A percentile compares a stretch with the other conserved stretches of the same genome.
These are phyloP conservation scores for Apodemia mormo DNA, from an alignment of 2,888 invertebrate species.

Conservation along the genomic window DNA sequence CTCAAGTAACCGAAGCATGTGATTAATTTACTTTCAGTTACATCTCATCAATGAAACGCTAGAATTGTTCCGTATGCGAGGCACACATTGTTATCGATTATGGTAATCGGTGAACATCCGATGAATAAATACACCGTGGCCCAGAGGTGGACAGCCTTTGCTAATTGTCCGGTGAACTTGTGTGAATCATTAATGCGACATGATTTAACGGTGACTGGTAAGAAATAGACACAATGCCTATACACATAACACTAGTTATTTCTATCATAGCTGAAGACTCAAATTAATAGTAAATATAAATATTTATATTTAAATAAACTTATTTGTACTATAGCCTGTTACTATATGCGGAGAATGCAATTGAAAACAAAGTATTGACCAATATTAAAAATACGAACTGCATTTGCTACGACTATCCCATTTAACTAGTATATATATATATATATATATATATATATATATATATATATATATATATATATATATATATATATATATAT, in stretches of 20 bases:
- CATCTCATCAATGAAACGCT: constrained; percentile 63
- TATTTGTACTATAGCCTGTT: no score
- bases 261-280: no score
- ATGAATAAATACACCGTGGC: constrained; percentile 76
- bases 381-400: no score
- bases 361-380: no score
- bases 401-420: no score
- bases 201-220: constrained; percentile 61
- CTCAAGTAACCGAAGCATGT: background rate
- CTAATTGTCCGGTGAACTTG: constrained; percentile 79
- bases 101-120: constrained; percentile 79
- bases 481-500: no score
- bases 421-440: no score
- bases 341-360: no score
- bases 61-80: constrained; percentile 71
- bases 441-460: no score
- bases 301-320: no score
- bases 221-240: constrained; percentile 44
- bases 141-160: constrained; percentile 80
- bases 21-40: constrained; percentile 41
- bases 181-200: constrained; percentile 72
- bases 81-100: constrained; percentile 77
- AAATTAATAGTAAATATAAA: no score
- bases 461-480: no score
- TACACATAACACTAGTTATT: constrained; percentile 20